Evolutionary conservation across 2,888 invertebrate species (phyloP).

Genomic region (Sinotaia quadrata): DNA sequence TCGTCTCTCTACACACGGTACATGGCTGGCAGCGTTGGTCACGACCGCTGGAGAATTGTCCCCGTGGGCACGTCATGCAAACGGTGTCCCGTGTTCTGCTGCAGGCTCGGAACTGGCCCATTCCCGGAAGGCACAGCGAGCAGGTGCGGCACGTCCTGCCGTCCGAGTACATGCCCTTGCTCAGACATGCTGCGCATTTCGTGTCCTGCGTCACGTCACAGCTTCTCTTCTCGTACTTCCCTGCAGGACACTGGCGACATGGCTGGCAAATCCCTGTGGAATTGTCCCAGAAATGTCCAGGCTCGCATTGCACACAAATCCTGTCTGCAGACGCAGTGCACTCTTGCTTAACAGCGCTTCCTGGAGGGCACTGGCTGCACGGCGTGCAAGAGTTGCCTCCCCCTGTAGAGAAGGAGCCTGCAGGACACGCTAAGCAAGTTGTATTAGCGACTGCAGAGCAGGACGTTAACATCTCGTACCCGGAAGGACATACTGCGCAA

Average conservation of each 20-base stretch:
- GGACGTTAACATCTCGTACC: not conserved
- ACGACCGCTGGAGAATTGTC: constrained; percentile 10
- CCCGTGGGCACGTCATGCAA: constrained; percentile 1
- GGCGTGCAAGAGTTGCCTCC: not conserved
- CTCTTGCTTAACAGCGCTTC: not conserved
- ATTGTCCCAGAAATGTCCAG: constrained; percentile 6
- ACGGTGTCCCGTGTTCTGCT: not conserved
- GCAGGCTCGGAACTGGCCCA: not conserved
- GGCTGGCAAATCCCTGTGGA: not conserved
- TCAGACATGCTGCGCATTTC: not conserved
- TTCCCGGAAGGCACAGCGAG: constrained; percentile 7
- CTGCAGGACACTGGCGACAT: constrained; percentile 8
- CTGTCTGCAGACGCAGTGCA: not conserved
- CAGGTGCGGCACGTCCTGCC: not conserved
- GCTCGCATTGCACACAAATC: constrained; percentile 6
- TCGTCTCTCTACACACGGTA: constrained; percentile 35
- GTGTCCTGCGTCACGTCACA: constrained; percentile 7
- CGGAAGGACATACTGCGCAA: constrained; percentile 3
- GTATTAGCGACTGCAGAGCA: constrained; percentile 11
- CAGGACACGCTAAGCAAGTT: constrained; percentile 8
- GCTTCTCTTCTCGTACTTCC: not conserved
- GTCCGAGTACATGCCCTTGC: not conserved
- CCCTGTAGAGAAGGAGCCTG: constrained; percentile 2
- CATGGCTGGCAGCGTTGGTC: not conserved
- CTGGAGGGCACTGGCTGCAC: constrained; percentile 1